A percentile compares a stretch with the other conserved stretches of the same genome.
These are phyloP conservation scores for Macrobrachium rosenbergii DNA, from an alignment of 1,140 invertebrate species.

Conservation along the genomic window DNA sequence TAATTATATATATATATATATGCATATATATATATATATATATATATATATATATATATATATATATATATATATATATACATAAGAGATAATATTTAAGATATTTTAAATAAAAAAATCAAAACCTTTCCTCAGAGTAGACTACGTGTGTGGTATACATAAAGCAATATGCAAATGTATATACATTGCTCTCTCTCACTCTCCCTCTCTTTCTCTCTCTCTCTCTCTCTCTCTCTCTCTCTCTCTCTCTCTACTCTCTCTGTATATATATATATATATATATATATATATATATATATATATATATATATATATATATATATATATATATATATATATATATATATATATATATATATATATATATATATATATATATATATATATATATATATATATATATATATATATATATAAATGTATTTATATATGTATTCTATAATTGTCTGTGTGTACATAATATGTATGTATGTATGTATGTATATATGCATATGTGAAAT, in stretches of 20 bases:
- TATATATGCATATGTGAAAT: not conserved
- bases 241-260: too few species aligned
- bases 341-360: too few species aligned
- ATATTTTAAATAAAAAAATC: too few species aligned
- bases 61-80: conserved; percentile 27
- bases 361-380: conserved; percentile 23
- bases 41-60: conserved; percentile 11
- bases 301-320: conserved; percentile 44
- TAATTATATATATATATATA: conserved; percentile 27
- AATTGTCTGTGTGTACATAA: too few species aligned
- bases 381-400: conserved; percentile 44
- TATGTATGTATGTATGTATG: conserved; percentile 21
- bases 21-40: conserved; percentile 3
- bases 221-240: conserved; percentile 11
- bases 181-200: conserved; percentile 1
- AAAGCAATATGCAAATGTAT: too few species aligned
- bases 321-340: too few species aligned
- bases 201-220: conserved; percentile 16
- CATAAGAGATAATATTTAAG: not conserved
- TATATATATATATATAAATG: not conserved
- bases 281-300: conserved; percentile 38
- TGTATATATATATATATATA: not conserved
- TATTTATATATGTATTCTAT: conserved; percentile 23
- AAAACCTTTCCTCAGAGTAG: too few species aligned
- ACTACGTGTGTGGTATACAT: too few species aligned